These are phyloP conservation scores for Syngnathoides biaculeatus DNA, from an alignment of 2,113 vertebrate species.

Conservation along the genomic window DNA sequence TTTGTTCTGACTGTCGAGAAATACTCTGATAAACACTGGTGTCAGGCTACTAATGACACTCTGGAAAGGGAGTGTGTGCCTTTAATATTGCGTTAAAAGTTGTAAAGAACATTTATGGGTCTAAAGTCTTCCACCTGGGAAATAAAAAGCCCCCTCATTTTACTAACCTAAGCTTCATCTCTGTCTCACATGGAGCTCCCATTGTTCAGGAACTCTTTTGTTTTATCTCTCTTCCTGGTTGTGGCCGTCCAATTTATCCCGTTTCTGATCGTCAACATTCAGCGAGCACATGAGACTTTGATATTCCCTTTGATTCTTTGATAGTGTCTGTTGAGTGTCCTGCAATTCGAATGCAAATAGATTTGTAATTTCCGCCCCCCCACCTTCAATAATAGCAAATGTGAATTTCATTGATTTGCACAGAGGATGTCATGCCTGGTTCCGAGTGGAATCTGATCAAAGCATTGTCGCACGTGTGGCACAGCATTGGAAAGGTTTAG, in stretches of 20 bases:
- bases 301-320: conserved; percentile 36
- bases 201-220: conserved; percentile 10
- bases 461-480: conserved; percentile 4
- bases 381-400: conserved; percentile 2
- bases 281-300: conserved; percentile 4
- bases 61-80: too few species aligned
- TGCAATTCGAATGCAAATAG: conserved; percentile 37
- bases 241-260: conserved; percentile 1
- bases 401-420: conserved; percentile 37
- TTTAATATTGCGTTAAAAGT: neutral
- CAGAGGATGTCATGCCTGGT: conserved; percentile 19
- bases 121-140: conserved; percentile 18
- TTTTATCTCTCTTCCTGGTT: conserved; percentile 18
- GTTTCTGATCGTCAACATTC: conserved; percentile 21
- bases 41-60: too few species aligned
- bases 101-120: neutral
- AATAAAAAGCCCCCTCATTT: conserved; percentile 24
- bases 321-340: conserved; percentile 28
- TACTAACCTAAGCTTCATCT: neutral
- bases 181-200: conserved; percentile 16
- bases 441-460: conserved; percentile 54
- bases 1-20: too few species aligned
- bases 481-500: conserved; percentile 17
- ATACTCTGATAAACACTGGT: too few species aligned
- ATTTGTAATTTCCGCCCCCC: conserved; percentile 29